These are phyloP conservation scores for Fragum whitleyi DNA, from an alignment of 2,888 invertebrate species.

Conservation along the genomic window DNA sequence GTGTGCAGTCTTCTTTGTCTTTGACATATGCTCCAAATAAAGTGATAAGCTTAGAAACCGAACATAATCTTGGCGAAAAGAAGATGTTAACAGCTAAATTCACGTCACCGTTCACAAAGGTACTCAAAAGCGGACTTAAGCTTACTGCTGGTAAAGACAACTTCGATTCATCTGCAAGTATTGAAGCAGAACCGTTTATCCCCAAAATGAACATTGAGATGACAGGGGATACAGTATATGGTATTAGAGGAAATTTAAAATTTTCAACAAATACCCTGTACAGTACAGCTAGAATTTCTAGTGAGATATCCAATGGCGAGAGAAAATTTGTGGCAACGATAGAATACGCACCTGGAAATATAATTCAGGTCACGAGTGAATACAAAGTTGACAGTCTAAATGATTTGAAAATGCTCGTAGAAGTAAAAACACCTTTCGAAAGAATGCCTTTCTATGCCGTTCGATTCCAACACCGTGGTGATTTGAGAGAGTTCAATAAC, in stretches of 20 bases:
- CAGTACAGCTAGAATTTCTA: constrained; percentile 31
- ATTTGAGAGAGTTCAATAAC: constrained; percentile 28
- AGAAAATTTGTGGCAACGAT: constrained; percentile 31
- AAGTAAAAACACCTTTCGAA: constrained; percentile 48
- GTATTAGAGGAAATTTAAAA: constrained; percentile 43
- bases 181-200: constrained; percentile 48
- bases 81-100: constrained; percentile 33
- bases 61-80: constrained; percentile 2
- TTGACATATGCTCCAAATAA: constrained; percentile 16
- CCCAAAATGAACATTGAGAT: constrained; percentile 31
- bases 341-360: constrained; percentile 50
- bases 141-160: not conserved
- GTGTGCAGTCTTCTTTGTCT: constrained; percentile 15
- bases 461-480: constrained; percentile 37
- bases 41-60: constrained; percentile 26
- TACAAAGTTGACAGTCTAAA: constrained; percentile 22
- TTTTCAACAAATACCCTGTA: constrained; percentile 23
- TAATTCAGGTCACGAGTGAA: constrained; percentile 21
- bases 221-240: constrained; percentile 33
- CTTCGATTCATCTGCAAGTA: constrained; percentile 19
- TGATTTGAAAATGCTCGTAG: constrained; percentile 32
- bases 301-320: constrained; percentile 13
- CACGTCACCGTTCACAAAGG: constrained; percentile 40
- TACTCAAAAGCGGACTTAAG: constrained; percentile 23
- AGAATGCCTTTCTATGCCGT: constrained; percentile 29